Evolutionary conservation across 2,113 vertebrate genomes (phyloP).

Genomic region (Melanostigma gelatinosum): DNA sequence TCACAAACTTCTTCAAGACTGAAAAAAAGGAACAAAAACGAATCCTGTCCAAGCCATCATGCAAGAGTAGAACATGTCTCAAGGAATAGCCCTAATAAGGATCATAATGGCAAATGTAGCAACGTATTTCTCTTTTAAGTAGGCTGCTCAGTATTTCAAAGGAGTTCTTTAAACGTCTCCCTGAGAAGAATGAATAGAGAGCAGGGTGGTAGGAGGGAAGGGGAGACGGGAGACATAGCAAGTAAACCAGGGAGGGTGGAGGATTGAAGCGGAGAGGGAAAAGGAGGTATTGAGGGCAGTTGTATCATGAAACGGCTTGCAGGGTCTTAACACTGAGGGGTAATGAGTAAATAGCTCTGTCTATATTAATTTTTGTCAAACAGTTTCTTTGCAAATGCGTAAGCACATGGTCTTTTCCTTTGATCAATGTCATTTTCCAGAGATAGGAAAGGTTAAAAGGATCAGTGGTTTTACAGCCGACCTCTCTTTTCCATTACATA

Average conservation of each 20-base stretch:
- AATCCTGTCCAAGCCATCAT: slow-evolving; percentile 1
- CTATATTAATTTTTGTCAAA: slow-evolving; percentile 67
- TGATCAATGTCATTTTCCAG: slow-evolving; percentile 66
- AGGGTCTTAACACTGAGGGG: slow-evolving; percentile 39
- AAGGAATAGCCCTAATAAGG: slow-evolving; percentile 17
- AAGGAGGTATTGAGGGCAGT: slow-evolving; percentile 50
- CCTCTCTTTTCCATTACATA: slow-evolving; percentile 54
- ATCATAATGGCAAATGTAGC: slow-evolving; percentile 12
- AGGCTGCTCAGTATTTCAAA: slow-evolving; percentile 60
- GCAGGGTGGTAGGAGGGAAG: slow-evolving; percentile 21
- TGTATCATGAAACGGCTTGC: slow-evolving; percentile 46
- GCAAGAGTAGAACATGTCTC: neutral
- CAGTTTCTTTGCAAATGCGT: slow-evolving; percentile 54
- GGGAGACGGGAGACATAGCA: slow-evolving; percentile 7
- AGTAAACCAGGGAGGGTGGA: slow-evolving; percentile 30
- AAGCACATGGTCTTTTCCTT: slow-evolving; percentile 58
- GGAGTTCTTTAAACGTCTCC: slow-evolving; percentile 49
- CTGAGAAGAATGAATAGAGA: slow-evolving; percentile 31
- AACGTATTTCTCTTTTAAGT: slow-evolving; percentile 33
- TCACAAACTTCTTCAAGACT: neutral
- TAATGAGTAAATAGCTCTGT: slow-evolving; percentile 74
- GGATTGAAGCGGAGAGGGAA: slow-evolving; percentile 54
- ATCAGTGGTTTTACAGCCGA: slow-evolving; percentile 63
- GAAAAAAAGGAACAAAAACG: slow-evolving; percentile 12
- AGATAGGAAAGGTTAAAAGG: slow-evolving; percentile 75